These are phyloP conservation scores for Oenanthe oenanthe DNA, from an alignment of 2,113 vertebrate genomes.

Conservation along the genomic window DNA sequence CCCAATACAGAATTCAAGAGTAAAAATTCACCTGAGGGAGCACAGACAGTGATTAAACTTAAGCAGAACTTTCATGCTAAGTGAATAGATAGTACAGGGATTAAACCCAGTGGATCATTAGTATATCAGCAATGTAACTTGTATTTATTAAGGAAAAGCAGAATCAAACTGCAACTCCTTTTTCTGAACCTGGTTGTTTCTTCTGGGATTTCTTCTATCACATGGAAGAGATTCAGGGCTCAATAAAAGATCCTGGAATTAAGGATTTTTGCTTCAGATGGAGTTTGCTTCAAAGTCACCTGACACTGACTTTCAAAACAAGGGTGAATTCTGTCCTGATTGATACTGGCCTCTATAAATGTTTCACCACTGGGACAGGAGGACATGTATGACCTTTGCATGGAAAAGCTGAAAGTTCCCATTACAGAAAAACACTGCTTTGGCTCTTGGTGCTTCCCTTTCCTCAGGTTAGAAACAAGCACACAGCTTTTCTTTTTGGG, in stretches of 20 bases:
- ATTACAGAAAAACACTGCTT: fast-evolving
- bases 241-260: background rate
- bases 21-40: background rate
- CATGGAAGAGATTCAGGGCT: background rate
- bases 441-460: background rate
- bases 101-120: background rate
- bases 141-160: background rate
- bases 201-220: background rate
- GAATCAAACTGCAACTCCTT: background rate
- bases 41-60: background rate
- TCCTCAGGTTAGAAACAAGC: background rate
- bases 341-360: background rate
- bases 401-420: background rate
- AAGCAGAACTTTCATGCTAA: background rate
- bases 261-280: background rate
- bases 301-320: background rate
- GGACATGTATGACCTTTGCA: fast-evolving
- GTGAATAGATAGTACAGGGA: background rate
- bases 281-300: background rate
- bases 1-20: background rate
- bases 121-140: background rate
- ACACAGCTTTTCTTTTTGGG: background rate
- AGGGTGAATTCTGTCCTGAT: background rate
- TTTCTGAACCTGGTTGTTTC: background rate
- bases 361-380: background rate